A percentile compares a stretch with the other conserved stretches of the same genome.
Evolutionary conservation across 2,888 invertebrate species (phyloP).

Genomic region (Harmothoe impar): DNA sequence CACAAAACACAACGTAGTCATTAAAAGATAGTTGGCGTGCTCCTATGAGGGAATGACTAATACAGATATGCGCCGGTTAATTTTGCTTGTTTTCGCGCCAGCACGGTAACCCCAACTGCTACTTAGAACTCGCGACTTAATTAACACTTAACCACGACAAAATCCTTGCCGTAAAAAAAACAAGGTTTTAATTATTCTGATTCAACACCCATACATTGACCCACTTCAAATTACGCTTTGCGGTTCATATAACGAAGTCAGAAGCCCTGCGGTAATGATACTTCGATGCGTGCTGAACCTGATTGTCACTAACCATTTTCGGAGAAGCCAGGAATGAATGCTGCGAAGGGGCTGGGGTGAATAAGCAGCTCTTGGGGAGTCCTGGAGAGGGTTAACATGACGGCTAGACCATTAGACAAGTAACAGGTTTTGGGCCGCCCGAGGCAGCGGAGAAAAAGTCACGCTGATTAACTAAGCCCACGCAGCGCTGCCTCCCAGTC

Average conservation of each 20-base stretch:
- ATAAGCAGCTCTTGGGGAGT: background rate
- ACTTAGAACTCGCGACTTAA: background rate
- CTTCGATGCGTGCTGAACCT: too few species aligned
- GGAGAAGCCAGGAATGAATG: too few species aligned
- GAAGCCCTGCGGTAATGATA: too few species aligned
- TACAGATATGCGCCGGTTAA: background rate
- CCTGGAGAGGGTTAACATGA: background rate
- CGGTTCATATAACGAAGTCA: too few species aligned
- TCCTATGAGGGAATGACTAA: background rate
- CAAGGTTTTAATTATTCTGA: too few species aligned
- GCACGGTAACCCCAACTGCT: background rate
- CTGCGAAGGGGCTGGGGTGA: too few species aligned
- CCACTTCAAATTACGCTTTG: too few species aligned
- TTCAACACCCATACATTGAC: too few species aligned
- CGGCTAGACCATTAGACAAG: conserved; percentile 8
- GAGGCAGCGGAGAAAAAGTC: background rate
- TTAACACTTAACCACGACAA: background rate
- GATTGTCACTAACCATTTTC: too few species aligned
- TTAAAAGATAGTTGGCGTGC: background rate
- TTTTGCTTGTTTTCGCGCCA: background rate
- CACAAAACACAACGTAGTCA: background rate
- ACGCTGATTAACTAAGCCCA: background rate
- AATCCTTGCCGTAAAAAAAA: background rate
- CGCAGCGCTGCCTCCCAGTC: background rate
- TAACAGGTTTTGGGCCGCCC: background rate